A percentile compares a stretch with the other conserved stretches of the same genome.
Evolutionary conservation across 2,113 vertebrate species (phyloP).

Genomic region (Centrocercus urophasianus): DNA sequence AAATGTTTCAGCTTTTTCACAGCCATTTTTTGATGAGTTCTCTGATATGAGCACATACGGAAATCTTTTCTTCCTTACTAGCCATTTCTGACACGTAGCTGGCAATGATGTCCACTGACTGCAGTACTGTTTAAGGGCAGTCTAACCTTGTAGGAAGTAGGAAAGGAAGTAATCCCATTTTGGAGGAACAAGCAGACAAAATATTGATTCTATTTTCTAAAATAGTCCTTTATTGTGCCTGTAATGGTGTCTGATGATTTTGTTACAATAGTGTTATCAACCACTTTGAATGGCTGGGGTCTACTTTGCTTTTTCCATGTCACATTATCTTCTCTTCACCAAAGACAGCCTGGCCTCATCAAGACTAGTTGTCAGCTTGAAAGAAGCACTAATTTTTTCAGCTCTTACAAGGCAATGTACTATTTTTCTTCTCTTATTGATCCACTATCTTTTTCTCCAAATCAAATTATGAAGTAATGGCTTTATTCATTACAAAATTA

Average conservation of each 20-base stretch:
- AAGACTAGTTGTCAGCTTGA: neutral
- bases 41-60: neutral
- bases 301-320: neutral
- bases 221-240: neutral
- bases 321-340: neutral
- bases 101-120: neutral
- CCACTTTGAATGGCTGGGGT: neutral
- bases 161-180: neutral
- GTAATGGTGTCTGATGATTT: neutral
- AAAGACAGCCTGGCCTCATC: neutral
- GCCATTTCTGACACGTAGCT: neutral
- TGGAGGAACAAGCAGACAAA: neutral
- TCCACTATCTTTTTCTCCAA: neutral
- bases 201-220: neutral
- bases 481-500: neutral
- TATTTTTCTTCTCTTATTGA: neutral
- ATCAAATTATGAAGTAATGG: neutral
- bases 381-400: neutral
- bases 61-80: neutral
- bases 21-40: neutral
- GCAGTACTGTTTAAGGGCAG: neutral
- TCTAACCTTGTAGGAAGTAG: neutral
- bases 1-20: slow-evolving; percentile 32
- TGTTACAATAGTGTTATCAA: neutral
- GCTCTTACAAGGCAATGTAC: neutral